A percentile compares a stretch with the other conserved stretches of the same genome.
Evolutionary conservation across 2,888 invertebrate genomes (phyloP).

Genomic region (Morpho deidamia): DNA sequence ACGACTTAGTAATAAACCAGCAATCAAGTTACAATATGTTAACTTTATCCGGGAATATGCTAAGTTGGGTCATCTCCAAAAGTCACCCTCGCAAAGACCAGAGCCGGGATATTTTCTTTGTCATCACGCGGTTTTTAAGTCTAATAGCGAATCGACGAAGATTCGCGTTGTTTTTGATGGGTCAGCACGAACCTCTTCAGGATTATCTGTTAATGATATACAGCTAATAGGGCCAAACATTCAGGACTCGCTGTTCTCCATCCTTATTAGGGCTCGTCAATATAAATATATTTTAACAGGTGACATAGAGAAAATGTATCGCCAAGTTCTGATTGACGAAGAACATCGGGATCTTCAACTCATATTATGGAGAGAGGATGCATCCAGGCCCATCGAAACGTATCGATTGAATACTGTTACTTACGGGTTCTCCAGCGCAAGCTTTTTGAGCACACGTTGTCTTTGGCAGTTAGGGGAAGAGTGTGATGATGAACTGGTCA

Average conservation of each 20-base stretch:
- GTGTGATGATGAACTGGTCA: no score
- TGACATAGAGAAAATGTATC: constrained; percentile 38
- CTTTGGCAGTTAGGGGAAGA: no score
- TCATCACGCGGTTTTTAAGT: constrained; percentile 42
- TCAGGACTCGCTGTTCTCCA: constrained; percentile 26
- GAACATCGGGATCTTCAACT: constrained; percentile 39
- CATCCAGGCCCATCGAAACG: constrained; percentile 14
- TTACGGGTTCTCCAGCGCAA: no score
- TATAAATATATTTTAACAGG: constrained; percentile 36
- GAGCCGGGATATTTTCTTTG: constrained; percentile 34
- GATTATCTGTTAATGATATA: constrained; percentile 35
- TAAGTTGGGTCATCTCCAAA: constrained; percentile 15
- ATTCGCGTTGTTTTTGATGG: constrained; percentile 24
- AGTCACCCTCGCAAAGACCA: neutral
- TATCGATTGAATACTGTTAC: constrained; percentile 13
- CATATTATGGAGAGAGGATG: constrained; percentile 30
- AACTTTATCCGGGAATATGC: constrained; percentile 17
- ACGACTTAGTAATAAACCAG: constrained; percentile 7
- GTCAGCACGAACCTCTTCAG: constrained; percentile 18
- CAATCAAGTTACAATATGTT: constrained; percentile 8
- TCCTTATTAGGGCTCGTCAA: constrained; percentile 29
- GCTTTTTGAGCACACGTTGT: no score
- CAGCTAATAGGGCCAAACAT: no score
- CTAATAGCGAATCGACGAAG: constrained; percentile 35
- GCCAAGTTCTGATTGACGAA: constrained; percentile 15